phyloP scores from a whole-genome alignment of 2,113 vertebrate genomes.

The Nettapus auritus region DNA sequence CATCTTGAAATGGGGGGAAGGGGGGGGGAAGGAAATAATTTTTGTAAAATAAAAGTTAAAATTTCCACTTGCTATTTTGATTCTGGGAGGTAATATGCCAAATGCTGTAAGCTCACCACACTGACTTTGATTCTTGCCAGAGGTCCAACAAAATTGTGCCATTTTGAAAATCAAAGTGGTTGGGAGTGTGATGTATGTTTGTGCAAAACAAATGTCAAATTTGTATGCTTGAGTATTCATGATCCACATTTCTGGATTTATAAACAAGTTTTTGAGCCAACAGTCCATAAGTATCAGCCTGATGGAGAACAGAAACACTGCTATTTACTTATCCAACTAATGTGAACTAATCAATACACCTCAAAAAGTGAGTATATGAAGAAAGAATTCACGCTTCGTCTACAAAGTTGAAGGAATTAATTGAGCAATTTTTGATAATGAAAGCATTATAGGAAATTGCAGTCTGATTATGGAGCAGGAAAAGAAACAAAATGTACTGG shows the following conservation, averaged over 20 bases:
- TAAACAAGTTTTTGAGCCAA: constrained; percentile 21
- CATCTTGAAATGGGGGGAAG: fast-evolving
- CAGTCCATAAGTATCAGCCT: constrained; percentile 6
- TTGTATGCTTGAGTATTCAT: neutral
- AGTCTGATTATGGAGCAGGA: neutral
- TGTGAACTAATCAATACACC: constrained; percentile 32
- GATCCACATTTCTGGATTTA: neutral
- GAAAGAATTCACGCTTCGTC: neutral
- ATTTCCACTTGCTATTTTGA: neutral
- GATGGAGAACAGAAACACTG: constrained; percentile 45
- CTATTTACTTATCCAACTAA: constrained; percentile 35
- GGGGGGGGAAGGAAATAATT: fast-evolving
- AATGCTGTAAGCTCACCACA: neutral
- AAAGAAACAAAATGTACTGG: neutral
- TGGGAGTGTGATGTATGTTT: neutral
- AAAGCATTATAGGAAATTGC: neutral
- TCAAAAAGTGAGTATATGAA: constrained; percentile 4
- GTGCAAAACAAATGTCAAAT: constrained; percentile 28
- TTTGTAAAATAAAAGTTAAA: neutral
- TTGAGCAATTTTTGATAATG: neutral
- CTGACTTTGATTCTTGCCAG: constrained; percentile 37
- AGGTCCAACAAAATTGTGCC: neutral
- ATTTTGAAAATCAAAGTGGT: constrained; percentile 14
- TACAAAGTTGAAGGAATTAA: constrained; percentile 6
- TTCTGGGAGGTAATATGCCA: neutral